Percentiles rank a stretch among this genome's conserved stretches.
These are phyloP conservation scores for Geodia barretti DNA, from an alignment of 37 sponge, comb jelly and placozoan species.

Conservation along the genomic window DNA sequence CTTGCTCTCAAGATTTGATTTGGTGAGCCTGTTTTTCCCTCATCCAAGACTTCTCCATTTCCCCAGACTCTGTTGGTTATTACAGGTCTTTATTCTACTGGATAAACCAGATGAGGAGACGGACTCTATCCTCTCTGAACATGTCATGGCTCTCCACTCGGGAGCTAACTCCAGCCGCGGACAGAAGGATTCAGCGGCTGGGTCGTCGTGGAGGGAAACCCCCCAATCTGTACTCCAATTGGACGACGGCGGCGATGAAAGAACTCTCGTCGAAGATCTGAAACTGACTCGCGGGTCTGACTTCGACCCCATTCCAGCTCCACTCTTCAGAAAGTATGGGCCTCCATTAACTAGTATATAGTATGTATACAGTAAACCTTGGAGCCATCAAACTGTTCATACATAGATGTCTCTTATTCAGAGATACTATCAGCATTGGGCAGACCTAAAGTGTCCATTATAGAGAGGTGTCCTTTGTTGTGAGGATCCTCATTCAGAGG, in stretches of 20 bases:
- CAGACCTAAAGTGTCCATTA: too few species aligned
- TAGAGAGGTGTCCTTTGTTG: too few species aligned
- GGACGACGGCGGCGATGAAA: constrained; percentile 27
- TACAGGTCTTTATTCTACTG: constrained; percentile 88
- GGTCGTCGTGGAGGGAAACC: neutral
- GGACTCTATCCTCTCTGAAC: constrained; percentile 89
- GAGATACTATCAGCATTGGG: too few species aligned
- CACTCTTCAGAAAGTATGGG: constrained; percentile 85
- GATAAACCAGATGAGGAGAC: constrained; percentile 97
- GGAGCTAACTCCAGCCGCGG: neutral
- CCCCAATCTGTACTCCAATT: constrained; percentile 2
- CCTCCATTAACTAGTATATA: too few species aligned
- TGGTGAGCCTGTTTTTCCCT: constrained; percentile 29
- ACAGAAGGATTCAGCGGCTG: constrained; percentile 6
- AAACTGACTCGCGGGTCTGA: constrained; percentile 41
- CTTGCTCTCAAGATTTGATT: constrained; percentile 93
- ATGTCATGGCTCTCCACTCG: constrained; percentile 92
- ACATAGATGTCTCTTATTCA: too few species aligned
- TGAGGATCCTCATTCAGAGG: neutral
- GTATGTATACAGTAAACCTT: too few species aligned
- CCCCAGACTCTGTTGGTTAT: neutral
- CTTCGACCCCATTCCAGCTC: constrained; percentile 79
- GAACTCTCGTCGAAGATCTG: constrained; percentile 57
- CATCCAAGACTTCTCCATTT: neutral
- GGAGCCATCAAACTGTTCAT: too few species aligned